Conservation (phyloP, 2,113 vertebrate species). For the Eolophus roseicapilla region DNA sequence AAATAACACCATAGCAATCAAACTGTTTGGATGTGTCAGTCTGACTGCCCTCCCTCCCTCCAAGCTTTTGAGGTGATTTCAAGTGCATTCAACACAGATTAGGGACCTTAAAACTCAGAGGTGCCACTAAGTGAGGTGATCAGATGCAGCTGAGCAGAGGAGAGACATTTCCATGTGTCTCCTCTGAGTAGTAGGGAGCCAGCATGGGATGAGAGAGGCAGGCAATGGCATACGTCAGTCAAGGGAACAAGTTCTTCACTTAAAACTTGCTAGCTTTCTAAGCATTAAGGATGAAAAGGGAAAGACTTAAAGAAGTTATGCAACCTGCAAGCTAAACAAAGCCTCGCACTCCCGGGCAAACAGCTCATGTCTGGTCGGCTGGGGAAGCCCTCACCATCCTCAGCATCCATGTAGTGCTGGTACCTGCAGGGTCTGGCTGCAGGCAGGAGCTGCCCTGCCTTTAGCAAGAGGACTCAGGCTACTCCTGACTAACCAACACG, state of each 20-base stretch:
- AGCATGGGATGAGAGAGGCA: background rate
- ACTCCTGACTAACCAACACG: accelerated
- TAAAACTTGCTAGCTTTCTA: background rate
- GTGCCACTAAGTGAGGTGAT: background rate
- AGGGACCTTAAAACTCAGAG: background rate
- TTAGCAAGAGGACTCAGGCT: background rate
- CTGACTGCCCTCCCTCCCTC: background rate
- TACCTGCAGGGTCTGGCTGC: background rate
- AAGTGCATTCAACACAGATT: background rate
- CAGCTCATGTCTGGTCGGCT: background rate
- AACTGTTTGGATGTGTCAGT: background rate
- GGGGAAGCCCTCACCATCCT: background rate
- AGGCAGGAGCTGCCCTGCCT: background rate
- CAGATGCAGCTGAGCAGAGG: background rate
- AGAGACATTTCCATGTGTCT: background rate
- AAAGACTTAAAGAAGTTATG: background rate
- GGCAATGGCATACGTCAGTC: background rate
- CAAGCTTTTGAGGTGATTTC: slow-evolving; percentile 10
- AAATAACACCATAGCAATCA: background rate
- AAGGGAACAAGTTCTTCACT: background rate
- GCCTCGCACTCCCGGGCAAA: background rate
- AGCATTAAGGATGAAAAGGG: background rate
- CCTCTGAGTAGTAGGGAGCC: background rate
- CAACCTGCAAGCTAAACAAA: background rate
- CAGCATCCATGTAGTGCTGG: background rate